Percentiles rank a stretch among this genome's conserved stretches.
These are phyloP conservation scores for Hedya salicella DNA, from an alignment of 2,888 invertebrate species.

Conservation along the genomic window DNA sequence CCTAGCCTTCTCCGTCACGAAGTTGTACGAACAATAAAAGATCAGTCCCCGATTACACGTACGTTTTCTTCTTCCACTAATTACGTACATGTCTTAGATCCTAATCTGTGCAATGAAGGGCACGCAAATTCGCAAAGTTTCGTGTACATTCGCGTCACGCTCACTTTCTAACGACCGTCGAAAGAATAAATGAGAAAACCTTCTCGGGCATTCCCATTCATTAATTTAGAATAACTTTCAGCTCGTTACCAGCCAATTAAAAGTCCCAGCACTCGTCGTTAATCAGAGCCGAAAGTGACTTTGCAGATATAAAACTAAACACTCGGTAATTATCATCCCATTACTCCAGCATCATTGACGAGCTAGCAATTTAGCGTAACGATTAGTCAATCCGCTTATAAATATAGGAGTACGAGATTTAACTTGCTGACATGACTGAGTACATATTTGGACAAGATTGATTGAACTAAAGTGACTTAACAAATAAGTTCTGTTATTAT, in stretches of 20 bases:
- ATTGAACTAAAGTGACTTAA: slow-evolving; percentile 10
- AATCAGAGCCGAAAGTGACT: slow-evolving; percentile 74
- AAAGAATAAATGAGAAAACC: slow-evolving; percentile 65
- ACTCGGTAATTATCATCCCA: slow-evolving; percentile 31
- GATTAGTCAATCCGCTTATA: slow-evolving; percentile 13
- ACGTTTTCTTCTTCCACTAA: slow-evolving; percentile 18
- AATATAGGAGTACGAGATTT: slow-evolving; percentile 3
- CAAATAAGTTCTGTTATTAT: slow-evolving; percentile 7
- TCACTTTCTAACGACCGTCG: slow-evolving; percentile 71
- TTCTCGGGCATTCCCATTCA: slow-evolving; percentile 66
- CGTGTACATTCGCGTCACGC: slow-evolving; percentile 47
- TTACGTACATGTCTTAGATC: slow-evolving; percentile 30
- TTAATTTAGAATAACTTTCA: slow-evolving; percentile 76
- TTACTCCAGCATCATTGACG: slow-evolving; percentile 27
- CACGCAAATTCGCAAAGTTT: slow-evolving; percentile 37
- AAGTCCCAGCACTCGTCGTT: slow-evolving; percentile 63
- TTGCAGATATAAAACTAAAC: slow-evolving; percentile 48
- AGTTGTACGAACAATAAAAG: slow-evolving; percentile 11
- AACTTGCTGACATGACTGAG: slow-evolving; percentile 2
- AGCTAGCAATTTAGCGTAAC: slow-evolving; percentile 21
- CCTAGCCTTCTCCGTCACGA: not conserved
- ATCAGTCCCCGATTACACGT: slow-evolving; percentile 21
- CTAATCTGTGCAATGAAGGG: slow-evolving; percentile 35
- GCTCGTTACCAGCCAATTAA: slow-evolving; percentile 75
- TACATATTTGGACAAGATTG: slow-evolving; percentile 11